Percentiles rank a stretch among this genome's conserved stretches.
Evolutionary conservation across 1,140 invertebrate species (phyloP).

Genomic region (Zeugodacus cucurbitae): DNA sequence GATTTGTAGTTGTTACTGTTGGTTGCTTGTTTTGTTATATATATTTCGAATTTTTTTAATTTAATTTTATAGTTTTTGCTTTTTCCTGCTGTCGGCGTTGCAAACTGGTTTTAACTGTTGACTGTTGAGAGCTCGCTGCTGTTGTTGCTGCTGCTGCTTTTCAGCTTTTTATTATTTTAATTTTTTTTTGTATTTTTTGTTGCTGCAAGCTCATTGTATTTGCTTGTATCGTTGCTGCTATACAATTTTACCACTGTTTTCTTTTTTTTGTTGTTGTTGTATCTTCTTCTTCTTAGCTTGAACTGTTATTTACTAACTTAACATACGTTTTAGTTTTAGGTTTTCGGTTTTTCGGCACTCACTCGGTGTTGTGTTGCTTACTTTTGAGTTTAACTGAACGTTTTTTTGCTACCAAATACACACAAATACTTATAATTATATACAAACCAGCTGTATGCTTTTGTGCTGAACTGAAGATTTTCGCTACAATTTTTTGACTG

Average conservation of each 20-base stretch:
- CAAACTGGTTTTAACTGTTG: constrained; percentile 6
- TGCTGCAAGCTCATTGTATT: neutral
- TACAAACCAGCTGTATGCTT: neutral
- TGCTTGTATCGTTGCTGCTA: neutral
- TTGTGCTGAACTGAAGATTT: neutral
- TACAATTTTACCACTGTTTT: neutral
- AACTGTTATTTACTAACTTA: neutral
- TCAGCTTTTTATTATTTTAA: neutral
- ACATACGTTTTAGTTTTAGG: neutral
- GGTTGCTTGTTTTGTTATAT: neutral
- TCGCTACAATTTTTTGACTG: neutral
- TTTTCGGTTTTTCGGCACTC: neutral
- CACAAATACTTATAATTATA: neutral
- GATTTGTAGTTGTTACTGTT: neutral
- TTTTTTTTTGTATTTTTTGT: neutral
- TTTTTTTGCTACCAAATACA: neutral
- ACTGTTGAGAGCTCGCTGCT: neutral
- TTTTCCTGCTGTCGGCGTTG: neutral
- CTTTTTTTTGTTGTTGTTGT: neutral
- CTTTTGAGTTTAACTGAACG: neutral
- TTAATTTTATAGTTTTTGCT: constrained; percentile 3
- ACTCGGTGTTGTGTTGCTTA: neutral
- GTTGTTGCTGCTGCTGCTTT: neutral
- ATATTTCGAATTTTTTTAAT: neutral
- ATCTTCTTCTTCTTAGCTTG: neutral